Evolutionary conservation across 2,113 vertebrate species (phyloP).

Genomic region (Herpetotheres cachinnans): DNA sequence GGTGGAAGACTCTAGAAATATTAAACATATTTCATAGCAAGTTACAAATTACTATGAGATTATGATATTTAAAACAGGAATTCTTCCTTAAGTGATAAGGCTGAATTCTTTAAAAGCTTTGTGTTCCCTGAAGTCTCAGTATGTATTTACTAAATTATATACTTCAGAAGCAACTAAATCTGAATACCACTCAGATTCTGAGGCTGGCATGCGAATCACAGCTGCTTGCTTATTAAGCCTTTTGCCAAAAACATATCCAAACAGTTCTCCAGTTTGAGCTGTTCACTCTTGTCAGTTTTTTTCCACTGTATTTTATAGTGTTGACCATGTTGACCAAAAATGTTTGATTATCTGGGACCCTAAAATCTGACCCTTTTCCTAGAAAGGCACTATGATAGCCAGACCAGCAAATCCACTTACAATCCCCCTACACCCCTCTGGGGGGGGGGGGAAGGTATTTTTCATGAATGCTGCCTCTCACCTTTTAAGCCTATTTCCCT

Average conservation of each 20-base stretch:
- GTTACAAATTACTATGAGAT: not conserved
- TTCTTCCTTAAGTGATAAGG: not conserved
- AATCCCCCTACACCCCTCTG: too few species aligned
- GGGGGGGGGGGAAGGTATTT: too few species aligned
- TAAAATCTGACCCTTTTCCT: not conserved
- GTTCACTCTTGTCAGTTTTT: not conserved
- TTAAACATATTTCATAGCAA: not conserved
- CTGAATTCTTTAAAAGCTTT: not conserved
- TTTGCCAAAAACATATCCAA: not conserved
- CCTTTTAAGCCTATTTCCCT: not conserved
- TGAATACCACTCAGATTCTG: not conserved
- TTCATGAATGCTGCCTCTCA: not conserved
- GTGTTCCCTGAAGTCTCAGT: not conserved
- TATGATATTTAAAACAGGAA: not conserved
- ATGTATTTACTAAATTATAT: not conserved
- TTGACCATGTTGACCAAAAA: not conserved
- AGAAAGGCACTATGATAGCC: not conserved
- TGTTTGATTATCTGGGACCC: not conserved
- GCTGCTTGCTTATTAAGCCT: not conserved
- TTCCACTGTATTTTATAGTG: not conserved
- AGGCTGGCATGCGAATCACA: not conserved
- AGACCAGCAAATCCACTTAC: not conserved
- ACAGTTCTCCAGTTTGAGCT: not conserved
- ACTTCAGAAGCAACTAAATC: not conserved
- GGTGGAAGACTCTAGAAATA: constrained; percentile 81